phyloP scores from a whole-genome alignment of 2,888 invertebrate species.

The Agelastica alni region DNA sequence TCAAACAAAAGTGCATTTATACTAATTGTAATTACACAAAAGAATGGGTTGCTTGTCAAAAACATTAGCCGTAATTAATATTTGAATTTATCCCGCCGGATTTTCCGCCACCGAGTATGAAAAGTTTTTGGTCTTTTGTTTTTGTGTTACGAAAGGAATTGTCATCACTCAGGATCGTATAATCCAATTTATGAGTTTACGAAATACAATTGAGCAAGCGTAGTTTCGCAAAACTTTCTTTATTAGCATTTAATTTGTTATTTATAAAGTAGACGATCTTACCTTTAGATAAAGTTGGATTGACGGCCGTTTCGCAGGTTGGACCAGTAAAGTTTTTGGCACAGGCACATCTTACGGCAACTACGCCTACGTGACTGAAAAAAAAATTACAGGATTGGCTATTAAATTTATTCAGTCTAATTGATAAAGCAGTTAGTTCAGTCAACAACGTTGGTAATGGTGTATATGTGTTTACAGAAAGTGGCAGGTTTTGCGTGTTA shows the following conservation, averaged over 20 bases:
- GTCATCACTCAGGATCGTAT: too few relatives aligned
- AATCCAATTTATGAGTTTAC: too few relatives aligned
- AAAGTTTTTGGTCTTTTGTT: not conserved
- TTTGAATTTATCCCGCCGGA: not conserved
- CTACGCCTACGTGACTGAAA: conserved; percentile 76
- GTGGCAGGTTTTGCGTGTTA: too few relatives aligned
- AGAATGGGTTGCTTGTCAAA: not conserved
- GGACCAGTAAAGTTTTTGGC: conserved; percentile 69
- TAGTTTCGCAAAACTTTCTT: too few relatives aligned
- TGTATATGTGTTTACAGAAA: too few relatives aligned
- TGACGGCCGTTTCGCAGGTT: conserved; percentile 69
- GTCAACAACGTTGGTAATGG: too few relatives aligned
- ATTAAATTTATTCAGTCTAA: too few relatives aligned
- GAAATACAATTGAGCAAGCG: too few relatives aligned
- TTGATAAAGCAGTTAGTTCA: too few relatives aligned
- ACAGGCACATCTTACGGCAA: conserved; percentile 74
- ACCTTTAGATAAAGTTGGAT: conserved; percentile 37
- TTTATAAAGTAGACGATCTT: too few relatives aligned
- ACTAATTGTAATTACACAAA: not conserved
- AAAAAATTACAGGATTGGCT: conserved; percentile 23
- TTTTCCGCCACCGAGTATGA: not conserved
- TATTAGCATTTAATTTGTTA: too few relatives aligned
- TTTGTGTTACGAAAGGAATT: not conserved
- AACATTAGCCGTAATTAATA: not conserved
- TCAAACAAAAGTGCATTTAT: not conserved